Evolutionary conservation across 2,888 invertebrate genomes (phyloP).

Genomic region (Dicranocentrus wangi): DNA sequence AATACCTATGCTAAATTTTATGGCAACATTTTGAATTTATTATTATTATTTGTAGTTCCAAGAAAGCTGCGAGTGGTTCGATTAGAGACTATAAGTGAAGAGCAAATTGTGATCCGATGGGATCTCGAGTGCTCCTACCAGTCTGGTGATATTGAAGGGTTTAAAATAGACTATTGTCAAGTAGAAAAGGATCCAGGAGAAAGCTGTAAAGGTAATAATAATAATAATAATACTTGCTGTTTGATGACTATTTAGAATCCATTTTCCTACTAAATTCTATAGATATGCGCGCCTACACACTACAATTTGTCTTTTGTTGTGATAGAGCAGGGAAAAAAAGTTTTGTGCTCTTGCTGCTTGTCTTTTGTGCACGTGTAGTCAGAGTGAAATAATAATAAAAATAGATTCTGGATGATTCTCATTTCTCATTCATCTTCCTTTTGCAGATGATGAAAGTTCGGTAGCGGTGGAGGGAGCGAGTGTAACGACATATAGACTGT

Average conservation of each 20-base stretch:
- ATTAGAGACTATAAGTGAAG: constrained; percentile 76
- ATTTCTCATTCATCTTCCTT: constrained; percentile 14
- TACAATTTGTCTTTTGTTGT: too few relatives aligned
- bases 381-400: too few relatives aligned
- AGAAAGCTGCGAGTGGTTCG: constrained; percentile 79
- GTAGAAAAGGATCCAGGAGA: constrained; percentile 74
- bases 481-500: constrained; percentile 72
- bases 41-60: constrained; percentile 74
- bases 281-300: too few relatives aligned
- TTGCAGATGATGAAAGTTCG: constrained; percentile 59
- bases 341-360: too few relatives aligned
- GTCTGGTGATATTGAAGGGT: constrained; percentile 83
- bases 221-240: too few relatives aligned
- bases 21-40: too few relatives aligned
- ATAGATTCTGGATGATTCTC: too few relatives aligned
- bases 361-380: too few relatives aligned
- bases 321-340: too few relatives aligned
- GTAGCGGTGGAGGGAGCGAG: constrained; percentile 66
- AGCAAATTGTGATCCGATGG: constrained; percentile 83
- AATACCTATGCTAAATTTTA: too few relatives aligned
- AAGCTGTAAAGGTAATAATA: constrained; percentile 56
- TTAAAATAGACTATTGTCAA: constrained; percentile 85
- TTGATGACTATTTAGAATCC: too few relatives aligned
- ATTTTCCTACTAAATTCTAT: too few relatives aligned
- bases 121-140: constrained; percentile 84